Evolutionary conservation across 92 coral and sea anemone genomes (phyloP).

Genomic region (Zoanthus sansibaricus): DNA sequence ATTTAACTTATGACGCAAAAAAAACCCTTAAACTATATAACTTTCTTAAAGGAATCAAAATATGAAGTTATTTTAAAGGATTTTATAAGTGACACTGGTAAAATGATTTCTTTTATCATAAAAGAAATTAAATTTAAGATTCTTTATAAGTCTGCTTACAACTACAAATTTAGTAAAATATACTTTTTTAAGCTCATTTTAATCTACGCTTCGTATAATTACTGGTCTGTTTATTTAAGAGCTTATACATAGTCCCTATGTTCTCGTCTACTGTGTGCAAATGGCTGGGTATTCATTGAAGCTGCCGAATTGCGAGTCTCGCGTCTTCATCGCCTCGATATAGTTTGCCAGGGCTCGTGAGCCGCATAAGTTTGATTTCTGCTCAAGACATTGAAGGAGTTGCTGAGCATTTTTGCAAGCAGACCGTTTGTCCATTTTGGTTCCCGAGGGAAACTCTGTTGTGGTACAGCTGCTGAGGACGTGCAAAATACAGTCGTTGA

Average conservation of each 20-base stretch:
- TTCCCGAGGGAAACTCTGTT: neutral
- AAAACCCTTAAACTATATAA: too few relatives aligned
- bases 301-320: neutral
- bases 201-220: neutral
- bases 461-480: conserved; percentile 5
- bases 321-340: neutral
- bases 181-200: neutral
- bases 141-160: too few relatives aligned
- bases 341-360: conserved; percentile 4
- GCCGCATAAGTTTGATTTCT: neutral
- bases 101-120: too few relatives aligned
- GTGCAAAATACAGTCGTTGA: conserved; percentile 26
- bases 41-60: too few relatives aligned
- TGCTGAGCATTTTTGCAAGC: neutral
- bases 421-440: neutral
- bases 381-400: neutral
- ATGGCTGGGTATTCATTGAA: neutral
- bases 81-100: too few relatives aligned
- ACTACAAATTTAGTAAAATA: too few relatives aligned
- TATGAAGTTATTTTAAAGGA: too few relatives aligned
- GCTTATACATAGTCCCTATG: neutral
- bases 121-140: too few relatives aligned
- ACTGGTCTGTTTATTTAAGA: neutral
- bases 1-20: too few relatives aligned
- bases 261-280: neutral